A percentile compares a stretch with the other conserved stretches of the same genome.
phyloP scores from a whole-genome alignment of 2,797 vertebrate genomes.

The Zalophus californianus region DNA sequence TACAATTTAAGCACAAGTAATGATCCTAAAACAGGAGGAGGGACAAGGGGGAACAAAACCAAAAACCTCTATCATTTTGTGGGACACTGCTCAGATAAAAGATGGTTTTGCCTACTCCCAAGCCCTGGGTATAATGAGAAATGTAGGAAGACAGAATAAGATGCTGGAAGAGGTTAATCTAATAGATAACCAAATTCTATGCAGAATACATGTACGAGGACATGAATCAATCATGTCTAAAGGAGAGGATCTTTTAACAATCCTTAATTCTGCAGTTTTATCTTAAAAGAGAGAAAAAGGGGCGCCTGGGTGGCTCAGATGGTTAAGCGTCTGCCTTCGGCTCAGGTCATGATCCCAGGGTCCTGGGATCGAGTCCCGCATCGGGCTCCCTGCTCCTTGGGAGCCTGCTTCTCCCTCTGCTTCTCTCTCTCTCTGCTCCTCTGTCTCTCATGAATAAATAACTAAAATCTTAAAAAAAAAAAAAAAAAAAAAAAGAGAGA shows the following conservation, averaged over 20 bases:
- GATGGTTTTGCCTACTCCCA: neutral
- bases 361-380: no score
- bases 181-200: slow-evolving; percentile 46
- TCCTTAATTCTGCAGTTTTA: slow-evolving; percentile 37
- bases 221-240: neutral
- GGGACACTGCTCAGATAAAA: slow-evolving; percentile 24
- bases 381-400: no score
- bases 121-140: slow-evolving; percentile 12
- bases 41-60: neutral
- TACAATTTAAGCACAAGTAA: slow-evolving; percentile 19
- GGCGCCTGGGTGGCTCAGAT: no score
- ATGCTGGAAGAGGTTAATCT: slow-evolving; percentile 28
- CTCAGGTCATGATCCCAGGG: no score
- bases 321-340: no score
- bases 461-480: no score
- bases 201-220: neutral
- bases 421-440: no score
- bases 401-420: no score
- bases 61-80: neutral
- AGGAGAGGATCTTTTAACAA: slow-evolving; percentile 38
- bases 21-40: neutral
- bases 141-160: neutral
- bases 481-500: neutral
- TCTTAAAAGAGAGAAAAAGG: slow-evolving; percentile 28
- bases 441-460: no score